Conservation (phyloP, 2,113 vertebrate species). For the Mirounga angustirostris region DNA sequence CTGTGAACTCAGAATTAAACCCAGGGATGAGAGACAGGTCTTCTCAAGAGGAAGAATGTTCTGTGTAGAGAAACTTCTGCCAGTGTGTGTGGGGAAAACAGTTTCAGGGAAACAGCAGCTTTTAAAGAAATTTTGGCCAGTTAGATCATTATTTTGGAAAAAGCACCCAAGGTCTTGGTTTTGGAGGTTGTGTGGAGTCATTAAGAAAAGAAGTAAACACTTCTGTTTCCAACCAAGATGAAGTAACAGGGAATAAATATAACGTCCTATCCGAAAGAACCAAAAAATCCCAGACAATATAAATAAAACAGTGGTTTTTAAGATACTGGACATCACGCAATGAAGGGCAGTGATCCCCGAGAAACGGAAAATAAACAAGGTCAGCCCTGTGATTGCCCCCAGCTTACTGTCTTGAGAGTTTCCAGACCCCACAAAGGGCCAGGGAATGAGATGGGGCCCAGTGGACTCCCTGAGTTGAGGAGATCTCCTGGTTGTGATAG, state of each 20-base stretch:
- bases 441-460: neutral
- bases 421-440: neutral
- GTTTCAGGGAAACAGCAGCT: neutral
- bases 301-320: neutral
- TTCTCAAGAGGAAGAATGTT: constrained; percentile 41
- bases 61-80: neutral
- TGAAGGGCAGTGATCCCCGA: neutral
- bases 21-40: neutral
- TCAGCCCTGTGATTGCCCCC: neutral
- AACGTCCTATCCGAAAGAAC: neutral
- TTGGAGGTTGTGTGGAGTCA: neutral
- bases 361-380: neutral
- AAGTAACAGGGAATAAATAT: neutral
- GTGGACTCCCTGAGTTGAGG: neutral
- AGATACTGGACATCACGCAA: neutral
- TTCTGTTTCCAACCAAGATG: neutral
- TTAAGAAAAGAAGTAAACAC: neutral
- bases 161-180: neutral
- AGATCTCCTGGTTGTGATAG: neutral
- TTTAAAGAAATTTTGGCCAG: constrained; percentile 9
- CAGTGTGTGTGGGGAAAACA: neutral
- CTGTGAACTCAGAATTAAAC: constrained; percentile 10
- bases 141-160: neutral
- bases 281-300: neutral
- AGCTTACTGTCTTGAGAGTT: neutral